Percentiles rank a stretch among this genome's conserved stretches.
phyloP scores from a whole-genome alignment of 2,113 vertebrate genomes.

The Aptenodytes forsteri region DNA sequence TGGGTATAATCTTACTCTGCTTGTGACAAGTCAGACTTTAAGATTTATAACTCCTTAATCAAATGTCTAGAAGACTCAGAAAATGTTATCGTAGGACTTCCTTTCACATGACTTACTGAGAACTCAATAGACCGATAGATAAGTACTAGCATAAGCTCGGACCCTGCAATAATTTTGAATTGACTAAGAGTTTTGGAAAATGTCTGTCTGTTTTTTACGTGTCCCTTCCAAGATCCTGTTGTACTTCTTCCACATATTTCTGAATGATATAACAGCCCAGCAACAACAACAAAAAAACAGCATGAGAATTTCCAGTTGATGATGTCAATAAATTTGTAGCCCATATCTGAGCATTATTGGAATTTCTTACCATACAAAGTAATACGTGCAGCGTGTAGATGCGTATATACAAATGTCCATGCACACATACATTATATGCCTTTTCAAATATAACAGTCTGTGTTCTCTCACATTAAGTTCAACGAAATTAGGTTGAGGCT shows the following conservation, averaged over 20 bases:
- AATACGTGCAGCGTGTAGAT: not conserved
- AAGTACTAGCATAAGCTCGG: conserved; percentile 74
- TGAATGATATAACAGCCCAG: not conserved
- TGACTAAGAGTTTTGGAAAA: conserved; percentile 69
- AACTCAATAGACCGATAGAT: conserved; percentile 84
- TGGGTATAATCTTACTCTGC: conserved; percentile 85
- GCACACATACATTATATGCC: not conserved
- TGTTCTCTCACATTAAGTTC: conserved; percentile 11
- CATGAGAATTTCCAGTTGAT: conserved; percentile 16
- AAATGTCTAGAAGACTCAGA: conserved; percentile 87
- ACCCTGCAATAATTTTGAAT: conserved; percentile 72
- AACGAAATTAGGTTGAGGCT: not conserved
- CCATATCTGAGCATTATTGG: conserved; percentile 35
- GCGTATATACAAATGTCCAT: not conserved
- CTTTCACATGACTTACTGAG: conserved; percentile 86
- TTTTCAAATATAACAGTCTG: conserved; percentile 42
- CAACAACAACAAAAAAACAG: conserved; percentile 31
- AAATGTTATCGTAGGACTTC: conserved; percentile 84
- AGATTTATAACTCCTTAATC: conserved; percentile 91
- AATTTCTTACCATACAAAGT: conserved; percentile 58
- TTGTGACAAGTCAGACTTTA: conserved; percentile 86
- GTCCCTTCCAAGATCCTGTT: conserved; percentile 9
- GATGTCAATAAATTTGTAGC: conserved; percentile 36
- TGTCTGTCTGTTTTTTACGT: not conserved
- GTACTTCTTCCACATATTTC: not conserved